phyloP scores from a whole-genome alignment of 2,888 invertebrate species.

The Keiferia lycopersicella region DNA sequence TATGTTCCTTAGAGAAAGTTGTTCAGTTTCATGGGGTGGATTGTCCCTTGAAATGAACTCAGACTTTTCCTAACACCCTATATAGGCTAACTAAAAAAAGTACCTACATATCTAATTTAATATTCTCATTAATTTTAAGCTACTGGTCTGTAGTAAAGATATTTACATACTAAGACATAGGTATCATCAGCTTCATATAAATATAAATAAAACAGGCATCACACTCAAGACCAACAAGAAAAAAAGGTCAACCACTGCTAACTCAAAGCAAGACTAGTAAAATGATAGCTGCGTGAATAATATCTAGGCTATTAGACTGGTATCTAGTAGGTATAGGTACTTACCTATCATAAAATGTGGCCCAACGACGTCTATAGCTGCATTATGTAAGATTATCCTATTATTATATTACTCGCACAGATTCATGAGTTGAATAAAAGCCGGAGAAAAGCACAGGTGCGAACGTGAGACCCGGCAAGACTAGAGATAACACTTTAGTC shows the following conservation, averaged over 20 bases:
- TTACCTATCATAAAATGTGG: constrained; percentile 58
- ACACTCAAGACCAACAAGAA: not conserved
- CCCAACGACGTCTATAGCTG: constrained; percentile 35
- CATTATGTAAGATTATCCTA: constrained; percentile 38
- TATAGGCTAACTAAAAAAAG: no score
- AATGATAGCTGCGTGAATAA: constrained; percentile 19
- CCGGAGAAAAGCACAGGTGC: constrained; percentile 4
- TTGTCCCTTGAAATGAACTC: no score
- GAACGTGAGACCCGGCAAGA: constrained; percentile 23
- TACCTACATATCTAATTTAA: no score
- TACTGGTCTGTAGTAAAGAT: no score
- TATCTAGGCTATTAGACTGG: constrained; percentile 7
- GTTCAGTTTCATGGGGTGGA: no score
- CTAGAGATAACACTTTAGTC: constrained; percentile 27
- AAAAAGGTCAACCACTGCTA: constrained; percentile 15
- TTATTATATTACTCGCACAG: not conserved
- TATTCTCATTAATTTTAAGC: no score
- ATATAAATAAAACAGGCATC: not conserved
- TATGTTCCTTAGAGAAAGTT: no score
- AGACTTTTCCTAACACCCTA: no score
- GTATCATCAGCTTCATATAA: not conserved
- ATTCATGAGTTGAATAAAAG: not conserved
- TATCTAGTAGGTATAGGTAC: constrained; percentile 37
- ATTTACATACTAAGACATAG: no score
- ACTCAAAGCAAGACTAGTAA: constrained; percentile 24